Evolutionary conservation across 1,140 invertebrate species (phyloP), one percentile per base, ranked within the genome.

Genomic region (Aphaenogaster ashmeadi): DNA sequence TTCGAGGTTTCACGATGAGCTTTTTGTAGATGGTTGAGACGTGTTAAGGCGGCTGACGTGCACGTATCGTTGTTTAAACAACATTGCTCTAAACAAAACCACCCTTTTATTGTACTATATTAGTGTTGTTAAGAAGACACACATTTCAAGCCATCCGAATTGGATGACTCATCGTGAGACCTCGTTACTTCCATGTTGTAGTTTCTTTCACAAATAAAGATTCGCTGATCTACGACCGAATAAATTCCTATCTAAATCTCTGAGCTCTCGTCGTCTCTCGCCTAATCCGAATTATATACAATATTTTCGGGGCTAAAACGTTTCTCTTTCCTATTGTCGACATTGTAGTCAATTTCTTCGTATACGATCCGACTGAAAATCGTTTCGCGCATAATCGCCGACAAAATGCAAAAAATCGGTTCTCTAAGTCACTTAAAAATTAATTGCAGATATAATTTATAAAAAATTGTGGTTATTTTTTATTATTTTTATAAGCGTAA

Each of bases 211-310:
- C 60, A 58, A 79, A 79, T 41, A 27, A 62, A 36, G n/a, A 67
- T 75, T 87, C 64, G n/a, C 3, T 50, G 50, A 52, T 50, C 33
- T 58, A 81, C 21, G 54, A 66, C 80, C 50, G 81, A 87, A 54
- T 83, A 52, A 87, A n/a, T 72, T 44, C 44, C 66, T 88, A 60
- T 54, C 54, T 86, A 86, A 69, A 21, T 64, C 74, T 56, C 56
- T 38, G 33, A 89, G 84, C 58, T 58, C 33, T 60, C 79, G 41
- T 83, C 47, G 41, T 60, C 64, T 71, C 50, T 69, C 80, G 52
- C 38, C 69, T 74, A 74, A 74, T 41, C 54, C 38, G 41, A 64
- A 62, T 64, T 60, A 60, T 56, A 11, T 58, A 58, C 56, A 72
- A 71, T 44, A 72, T 36, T 71, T 87, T 71, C 44, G 27, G 71